Percentiles rank a stretch among this genome's conserved stretches.
phyloP scores from a whole-genome alignment of 1,140 invertebrate genomes.

The Lanistes nyassanus region DNA sequence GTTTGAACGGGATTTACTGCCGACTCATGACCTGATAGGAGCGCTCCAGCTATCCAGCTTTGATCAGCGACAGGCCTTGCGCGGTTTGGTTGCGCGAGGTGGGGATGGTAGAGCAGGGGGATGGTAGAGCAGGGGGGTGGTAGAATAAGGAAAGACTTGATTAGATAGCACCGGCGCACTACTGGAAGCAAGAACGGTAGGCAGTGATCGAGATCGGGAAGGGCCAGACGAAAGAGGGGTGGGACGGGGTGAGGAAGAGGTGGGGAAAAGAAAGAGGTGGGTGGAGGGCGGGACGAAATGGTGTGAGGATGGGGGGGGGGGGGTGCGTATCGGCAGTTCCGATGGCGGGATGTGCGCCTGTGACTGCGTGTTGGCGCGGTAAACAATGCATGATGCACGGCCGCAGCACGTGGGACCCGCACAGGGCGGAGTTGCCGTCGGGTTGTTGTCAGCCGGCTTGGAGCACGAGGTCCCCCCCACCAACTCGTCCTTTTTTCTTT shows the following conservation, averaged over 20 bases:
- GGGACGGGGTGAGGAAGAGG: neutral
- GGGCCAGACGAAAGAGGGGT: neutral
- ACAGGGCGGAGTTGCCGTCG: too few species aligned
- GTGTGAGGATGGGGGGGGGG: neutral
- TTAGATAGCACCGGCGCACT: neutral
- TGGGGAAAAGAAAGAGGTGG: neutral
- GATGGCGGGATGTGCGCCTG: neutral
- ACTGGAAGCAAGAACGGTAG: neutral
- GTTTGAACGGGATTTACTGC: too few species aligned
- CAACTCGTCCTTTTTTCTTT: too few species aligned
- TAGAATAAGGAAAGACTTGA: neutral
- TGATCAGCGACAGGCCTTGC: too few species aligned
- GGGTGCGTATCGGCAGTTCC: neutral
- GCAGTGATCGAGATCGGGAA: too few species aligned
- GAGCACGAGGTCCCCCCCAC: too few species aligned
- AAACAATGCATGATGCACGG: too few species aligned
- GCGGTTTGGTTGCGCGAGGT: too few species aligned
- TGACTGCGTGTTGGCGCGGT: constrained; percentile 6
- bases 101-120: neutral
- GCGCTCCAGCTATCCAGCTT: too few species aligned
- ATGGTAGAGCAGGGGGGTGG: neutral
- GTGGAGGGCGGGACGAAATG: neutral
- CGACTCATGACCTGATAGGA: too few species aligned
- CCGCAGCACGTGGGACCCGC: too few species aligned
- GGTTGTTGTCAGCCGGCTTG: too few species aligned